Evolutionary conservation across 2,888 invertebrate species (phyloP), one percentile per base, ranked within the genome.

Genomic region (Matsumyia berberina): DNA sequence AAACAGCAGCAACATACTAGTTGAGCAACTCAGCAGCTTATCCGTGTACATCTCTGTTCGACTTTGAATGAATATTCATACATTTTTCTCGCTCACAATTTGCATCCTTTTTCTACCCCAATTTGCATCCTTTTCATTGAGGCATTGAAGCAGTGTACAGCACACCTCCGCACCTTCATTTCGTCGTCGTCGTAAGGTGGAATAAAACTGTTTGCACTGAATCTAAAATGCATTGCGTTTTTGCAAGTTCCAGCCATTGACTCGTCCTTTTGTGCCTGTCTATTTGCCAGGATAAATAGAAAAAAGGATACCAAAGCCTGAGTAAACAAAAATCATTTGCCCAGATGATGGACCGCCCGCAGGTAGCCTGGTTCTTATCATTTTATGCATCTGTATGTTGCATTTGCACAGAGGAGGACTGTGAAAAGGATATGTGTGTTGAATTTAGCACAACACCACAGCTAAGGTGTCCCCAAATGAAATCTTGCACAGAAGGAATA

Each of bases 211-310:
- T 83, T 83, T 83, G 80, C 85, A 70, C 60, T 70, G 66, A 79
- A 85, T 85, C 66, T 85, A 85, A 85, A 76, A 85, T 85, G 85
- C 80, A 85, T 85, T 85, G 79, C 85, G 79, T 79, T 85, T 85
- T 76, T 85, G 85, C 85, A 80, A 79, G 78, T 79, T 55, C 5
- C 77, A 77, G 69, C 44, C 74, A 51, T 49, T 74, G 80, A 73
- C 70, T 82, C 19, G 19, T 70, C 46, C 15, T 57, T 35, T 49
- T 46, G 37, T 51, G 44, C 24, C 0, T 53, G 15, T 44, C 42
- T 85, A 80, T 85, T 85, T 85, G 80, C 80, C 73, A 73, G 78
- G 72, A 83, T 49, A 82, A 76, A 72, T 77, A 77, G 24, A 33
- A 9, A 53, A 37, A 15, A 69, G 5, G 15, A 49, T 4, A 35